phyloP scores from a whole-genome alignment of 64 coral and sea anemone species.

The Pocillopora verrucosa region DNA sequence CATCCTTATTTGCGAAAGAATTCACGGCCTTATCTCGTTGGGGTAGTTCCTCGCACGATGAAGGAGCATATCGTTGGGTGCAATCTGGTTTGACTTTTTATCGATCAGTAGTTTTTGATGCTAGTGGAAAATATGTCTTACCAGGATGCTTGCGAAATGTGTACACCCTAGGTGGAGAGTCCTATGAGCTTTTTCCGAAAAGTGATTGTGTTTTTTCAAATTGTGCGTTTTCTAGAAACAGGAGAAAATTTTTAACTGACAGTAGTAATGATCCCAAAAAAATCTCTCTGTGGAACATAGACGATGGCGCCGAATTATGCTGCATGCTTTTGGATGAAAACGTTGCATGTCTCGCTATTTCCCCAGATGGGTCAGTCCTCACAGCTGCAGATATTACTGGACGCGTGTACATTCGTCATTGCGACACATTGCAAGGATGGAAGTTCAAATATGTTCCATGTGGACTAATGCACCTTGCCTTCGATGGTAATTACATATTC shows the following conservation, averaged over 20 bases:
- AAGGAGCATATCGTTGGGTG: not conserved
- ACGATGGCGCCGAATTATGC: not conserved
- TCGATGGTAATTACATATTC: too few relatives aligned
- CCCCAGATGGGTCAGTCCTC: not conserved
- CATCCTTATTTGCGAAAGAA: not conserved
- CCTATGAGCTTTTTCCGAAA: not conserved
- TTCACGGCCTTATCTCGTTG: not conserved
- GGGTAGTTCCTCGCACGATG: too few relatives aligned
- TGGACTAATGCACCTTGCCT: too few relatives aligned
- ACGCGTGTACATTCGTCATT: not conserved
- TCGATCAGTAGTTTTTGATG: slow-evolving; percentile 1
- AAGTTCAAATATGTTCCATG: too few relatives aligned
- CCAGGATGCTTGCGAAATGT: not conserved
- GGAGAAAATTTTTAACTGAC: not conserved
- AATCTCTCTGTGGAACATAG: slow-evolving; percentile 1
- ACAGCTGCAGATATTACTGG: not conserved
- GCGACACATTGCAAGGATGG: too few relatives aligned
- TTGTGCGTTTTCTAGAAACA: not conserved
- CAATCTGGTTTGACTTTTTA: not conserved
- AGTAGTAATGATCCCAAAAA: not conserved
- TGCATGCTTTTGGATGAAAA: not conserved
- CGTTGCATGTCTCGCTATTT: not conserved
- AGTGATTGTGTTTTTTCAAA: slow-evolving; percentile 1
- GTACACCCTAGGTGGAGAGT: not conserved
- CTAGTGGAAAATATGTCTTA: not conserved